Evolutionary conservation across 37 sponge, comb jelly and placozoan genomes (phyloP).

Genomic region (Eunapius fragilis): DNA sequence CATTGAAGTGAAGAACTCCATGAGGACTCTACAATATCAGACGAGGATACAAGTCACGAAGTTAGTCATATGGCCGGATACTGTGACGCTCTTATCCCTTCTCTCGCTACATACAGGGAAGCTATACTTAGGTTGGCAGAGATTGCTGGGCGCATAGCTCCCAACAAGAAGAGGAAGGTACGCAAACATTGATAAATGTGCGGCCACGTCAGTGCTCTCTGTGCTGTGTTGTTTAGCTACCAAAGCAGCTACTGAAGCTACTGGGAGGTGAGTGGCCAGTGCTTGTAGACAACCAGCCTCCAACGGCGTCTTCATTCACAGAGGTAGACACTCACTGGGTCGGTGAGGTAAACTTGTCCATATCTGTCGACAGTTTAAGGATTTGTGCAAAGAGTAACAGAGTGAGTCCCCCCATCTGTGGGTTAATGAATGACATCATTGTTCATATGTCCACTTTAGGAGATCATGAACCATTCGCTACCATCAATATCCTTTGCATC

Average conservation of each 20-base stretch:
- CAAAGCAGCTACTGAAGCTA: constrained; percentile 64
- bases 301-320: neutral
- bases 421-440: neutral
- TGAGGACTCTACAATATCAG: constrained; percentile 73
- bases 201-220: neutral
- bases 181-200: neutral
- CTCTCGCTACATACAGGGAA: constrained; percentile 48
- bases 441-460: constrained; percentile 29
- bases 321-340: constrained; percentile 50
- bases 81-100: neutral
- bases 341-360: constrained; percentile 56
- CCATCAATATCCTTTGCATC: constrained; percentile 90
- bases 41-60: constrained; percentile 68
- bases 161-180: constrained; percentile 72
- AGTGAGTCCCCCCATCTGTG: constrained; percentile 11
- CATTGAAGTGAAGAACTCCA: constrained; percentile 56
- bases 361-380: constrained; percentile 66
- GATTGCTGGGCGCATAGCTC: constrained; percentile 18
- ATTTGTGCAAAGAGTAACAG: constrained; percentile 45
- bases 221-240: constrained; percentile 41
- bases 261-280: constrained; percentile 66
- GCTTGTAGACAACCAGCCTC: neutral
- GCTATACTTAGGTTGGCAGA: constrained; percentile 80
- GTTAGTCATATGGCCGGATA: constrained; percentile 16
- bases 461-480: constrained; percentile 66